Evolutionary conservation across 2,797 vertebrate species (phyloP), one percentile per base, ranked within the genome.

Genomic region (Merluccius polli): DNA sequence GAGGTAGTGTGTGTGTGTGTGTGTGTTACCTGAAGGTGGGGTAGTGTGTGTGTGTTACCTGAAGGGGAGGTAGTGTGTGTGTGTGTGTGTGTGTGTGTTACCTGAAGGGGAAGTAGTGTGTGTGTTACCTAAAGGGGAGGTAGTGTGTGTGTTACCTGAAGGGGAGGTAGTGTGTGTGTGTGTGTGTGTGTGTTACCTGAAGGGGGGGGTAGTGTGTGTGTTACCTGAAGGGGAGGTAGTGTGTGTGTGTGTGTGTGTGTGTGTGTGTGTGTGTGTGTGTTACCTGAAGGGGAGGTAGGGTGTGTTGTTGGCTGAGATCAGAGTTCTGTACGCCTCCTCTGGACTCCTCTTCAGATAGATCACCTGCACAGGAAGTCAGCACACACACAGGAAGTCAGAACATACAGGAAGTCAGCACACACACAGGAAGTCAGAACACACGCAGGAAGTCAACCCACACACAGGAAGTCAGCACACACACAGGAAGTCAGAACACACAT

Each of bases 281-380:
- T 52, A 67, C 24, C n/a, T 35, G 31, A 18, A 32, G 16, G 63
- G 70, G 33, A 27, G 11, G 76, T 44, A 99, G 3, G 95, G 93
- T 71, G 96, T 92, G 52, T 95, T 96, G 79, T 96, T 96, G n/a
- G 97, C 97, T 10, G 96, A 96, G 16, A 95, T 87, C 82, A 99
- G 94, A 0, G 90, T 92, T 90, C 95, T 93, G 88, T 96, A 98
- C 24, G 94, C 95, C 86, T 99, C 98, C 87, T 99, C 97, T 77
- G 98, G 97, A 9, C 95, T 96, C 89, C 97, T 98, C 94, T 97
- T 98, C 90, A 98, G 91, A 87, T 97, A 98, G 88, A 98, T 96
- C 72, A 99, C 96, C 98, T 99, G 84, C 63, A 73, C 33, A 76
- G 3, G 77, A 75, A 8, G 15, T 77, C 69, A 77, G 11, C 24